phyloP scores from a whole-genome alignment of 2,113 vertebrate genomes.

The Uria lomvia region DNA sequence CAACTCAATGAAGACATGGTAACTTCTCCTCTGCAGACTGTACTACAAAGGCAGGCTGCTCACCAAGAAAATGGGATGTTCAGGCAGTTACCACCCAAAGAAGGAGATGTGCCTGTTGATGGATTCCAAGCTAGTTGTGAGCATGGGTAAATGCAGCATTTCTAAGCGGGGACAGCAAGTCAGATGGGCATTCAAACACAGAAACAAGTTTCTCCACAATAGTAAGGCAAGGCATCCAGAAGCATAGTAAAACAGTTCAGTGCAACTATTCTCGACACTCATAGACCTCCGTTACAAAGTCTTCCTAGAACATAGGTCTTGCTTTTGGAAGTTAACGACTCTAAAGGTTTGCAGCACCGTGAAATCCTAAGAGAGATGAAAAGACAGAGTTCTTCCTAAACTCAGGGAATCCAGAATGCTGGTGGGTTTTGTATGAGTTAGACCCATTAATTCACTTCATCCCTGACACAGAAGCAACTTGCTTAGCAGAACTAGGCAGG shows the following conservation, averaged over 20 bases:
- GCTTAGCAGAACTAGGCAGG: not conserved
- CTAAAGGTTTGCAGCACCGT: not conserved
- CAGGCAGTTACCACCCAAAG: not conserved
- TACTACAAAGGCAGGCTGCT: not conserved
- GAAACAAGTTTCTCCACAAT: not conserved
- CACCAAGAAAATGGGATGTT: not conserved
- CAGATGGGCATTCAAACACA: not conserved
- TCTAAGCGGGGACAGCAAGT: not conserved
- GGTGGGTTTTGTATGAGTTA: fast-evolving
- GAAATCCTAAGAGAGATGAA: not conserved
- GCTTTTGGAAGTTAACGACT: not conserved
- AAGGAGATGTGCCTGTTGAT: not conserved
- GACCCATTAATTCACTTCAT: not conserved
- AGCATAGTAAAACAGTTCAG: not conserved
- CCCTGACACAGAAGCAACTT: not conserved
- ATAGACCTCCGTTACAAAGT: not conserved
- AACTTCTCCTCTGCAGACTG: not conserved
- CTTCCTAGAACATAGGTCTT: not conserved
- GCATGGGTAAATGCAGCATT: not conserved
- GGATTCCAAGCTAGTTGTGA: not conserved
- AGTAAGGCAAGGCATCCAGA: not conserved
- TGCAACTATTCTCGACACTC: not conserved
- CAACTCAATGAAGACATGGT: not conserved
- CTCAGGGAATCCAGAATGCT: not conserved
- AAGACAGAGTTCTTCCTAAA: not conserved